Conservation (phyloP, 2,888 invertebrate species). For the Xestoiulus laeticollis region DNA sequence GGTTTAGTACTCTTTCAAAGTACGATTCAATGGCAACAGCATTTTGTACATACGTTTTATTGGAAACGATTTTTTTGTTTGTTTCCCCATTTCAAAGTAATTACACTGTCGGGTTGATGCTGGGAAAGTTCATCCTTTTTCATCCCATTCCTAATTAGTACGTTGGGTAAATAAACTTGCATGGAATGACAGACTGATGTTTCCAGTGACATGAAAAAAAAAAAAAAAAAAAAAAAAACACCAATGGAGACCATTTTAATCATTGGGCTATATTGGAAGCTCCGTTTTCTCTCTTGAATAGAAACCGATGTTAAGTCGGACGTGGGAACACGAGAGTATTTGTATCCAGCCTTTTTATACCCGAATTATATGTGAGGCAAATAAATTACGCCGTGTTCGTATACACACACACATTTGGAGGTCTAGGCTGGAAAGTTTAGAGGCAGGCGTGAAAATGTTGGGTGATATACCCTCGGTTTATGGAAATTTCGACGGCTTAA, state of each 20-base stretch:
- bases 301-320: not conserved
- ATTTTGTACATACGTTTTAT: not conserved
- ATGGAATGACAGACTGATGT: slow-evolving; percentile 23
- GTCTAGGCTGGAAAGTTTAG: not conserved
- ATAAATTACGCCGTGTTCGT: not conserved
- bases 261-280: not conserved
- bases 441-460: not conserved
- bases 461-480: not conserved
- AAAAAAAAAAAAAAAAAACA: not conserved
- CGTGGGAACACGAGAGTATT: not conserved
- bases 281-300: not conserved
- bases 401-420: not conserved
- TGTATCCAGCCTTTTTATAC: not conserved
- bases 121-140: slow-evolving; percentile 17
- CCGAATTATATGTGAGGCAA: not conserved
- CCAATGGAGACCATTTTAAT: not conserved
- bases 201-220: not conserved
- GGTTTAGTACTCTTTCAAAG: no score
- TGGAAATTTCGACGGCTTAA: slow-evolving; percentile 5
- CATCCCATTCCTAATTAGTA: slow-evolving; percentile 25
- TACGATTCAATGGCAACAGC: not conserved
- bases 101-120: slow-evolving; percentile 5
- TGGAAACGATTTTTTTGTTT: not conserved
- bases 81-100: not conserved
- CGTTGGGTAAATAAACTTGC: slow-evolving; percentile 28